phyloP scores from a whole-genome alignment of 2,888 invertebrate genomes.

The Zygaena filipendulae region DNA sequence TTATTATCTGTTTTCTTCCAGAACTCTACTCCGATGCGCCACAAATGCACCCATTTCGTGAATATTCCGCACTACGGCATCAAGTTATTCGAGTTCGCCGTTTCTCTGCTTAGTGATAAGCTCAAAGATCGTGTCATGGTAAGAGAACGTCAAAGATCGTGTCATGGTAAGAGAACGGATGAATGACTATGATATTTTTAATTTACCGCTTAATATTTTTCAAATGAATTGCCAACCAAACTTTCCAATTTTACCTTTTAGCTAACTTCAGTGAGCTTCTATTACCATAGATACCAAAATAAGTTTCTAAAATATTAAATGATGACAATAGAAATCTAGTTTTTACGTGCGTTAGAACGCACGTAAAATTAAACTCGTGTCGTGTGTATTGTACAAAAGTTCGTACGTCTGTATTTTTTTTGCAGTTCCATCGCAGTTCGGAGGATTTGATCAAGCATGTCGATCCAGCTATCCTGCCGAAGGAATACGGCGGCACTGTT shows the following conservation, averaged over 20 bases:
- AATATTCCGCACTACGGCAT: conserved; percentile 86
- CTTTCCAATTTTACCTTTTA: conserved; percentile 2
- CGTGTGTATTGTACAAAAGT: too few species aligned
- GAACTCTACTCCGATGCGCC: conserved; percentile 91
- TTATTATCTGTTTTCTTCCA: conserved; percentile 54
- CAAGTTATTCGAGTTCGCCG: conserved; percentile 84
- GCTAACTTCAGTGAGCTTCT: neutral
- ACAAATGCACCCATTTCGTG: conserved; percentile 88
- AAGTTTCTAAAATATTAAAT: too few species aligned
- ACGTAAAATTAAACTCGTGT: too few species aligned
- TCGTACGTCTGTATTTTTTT: too few species aligned
- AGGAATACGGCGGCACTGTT: conserved; percentile 89
- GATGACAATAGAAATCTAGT: too few species aligned
- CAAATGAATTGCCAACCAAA: too few species aligned
- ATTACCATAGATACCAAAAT: neutral
- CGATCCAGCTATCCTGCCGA: conserved; percentile 80
- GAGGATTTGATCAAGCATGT: conserved; percentile 79
- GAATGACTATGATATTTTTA: too few species aligned
- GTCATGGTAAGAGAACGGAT: neutral
- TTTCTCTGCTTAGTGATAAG: conserved; percentile 86
- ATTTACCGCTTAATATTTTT: conserved; percentile 1
- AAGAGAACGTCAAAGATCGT: too few species aligned
- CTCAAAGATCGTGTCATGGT: conserved; percentile 83
- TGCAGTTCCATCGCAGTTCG: conserved; percentile 78
- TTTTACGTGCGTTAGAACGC: too few species aligned